Conservation (phyloP, 1,140 invertebrate species). For the Campoletis sonorensis region DNA sequence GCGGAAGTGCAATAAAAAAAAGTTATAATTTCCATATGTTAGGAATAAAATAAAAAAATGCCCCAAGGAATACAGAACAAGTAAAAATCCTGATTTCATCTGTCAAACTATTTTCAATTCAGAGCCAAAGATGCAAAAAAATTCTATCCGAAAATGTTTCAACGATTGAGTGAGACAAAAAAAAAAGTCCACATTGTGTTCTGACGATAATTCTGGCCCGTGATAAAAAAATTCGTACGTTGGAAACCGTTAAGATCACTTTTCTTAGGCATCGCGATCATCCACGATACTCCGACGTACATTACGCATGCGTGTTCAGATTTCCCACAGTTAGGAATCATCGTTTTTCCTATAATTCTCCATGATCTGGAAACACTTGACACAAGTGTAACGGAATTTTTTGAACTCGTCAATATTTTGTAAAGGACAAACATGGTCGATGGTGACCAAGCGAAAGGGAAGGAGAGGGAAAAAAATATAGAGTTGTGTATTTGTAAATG, state of each 20-base stretch:
- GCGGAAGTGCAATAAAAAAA: no score
- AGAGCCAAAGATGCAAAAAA: no score
- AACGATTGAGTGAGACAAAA: background rate
- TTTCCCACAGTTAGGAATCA: slow-evolving; percentile 28
- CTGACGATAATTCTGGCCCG: background rate
- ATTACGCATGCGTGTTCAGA: background rate
- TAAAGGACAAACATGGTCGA: background rate
- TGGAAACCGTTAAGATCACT: background rate
- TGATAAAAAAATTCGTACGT: background rate
- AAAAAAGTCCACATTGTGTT: background rate
- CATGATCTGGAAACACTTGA: slow-evolving; percentile 22
- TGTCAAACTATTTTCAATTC: no score
- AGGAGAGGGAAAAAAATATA: background rate
- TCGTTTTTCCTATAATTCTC: slow-evolving; percentile 3
- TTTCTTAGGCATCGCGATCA: background rate
- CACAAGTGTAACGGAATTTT: slow-evolving; percentile 19
- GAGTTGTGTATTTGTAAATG: background rate
- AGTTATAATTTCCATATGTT: no score
- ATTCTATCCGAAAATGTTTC: no score
- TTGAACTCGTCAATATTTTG: background rate
- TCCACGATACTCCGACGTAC: background rate
- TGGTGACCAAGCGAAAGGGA: slow-evolving; percentile 1
- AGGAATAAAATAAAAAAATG: background rate
- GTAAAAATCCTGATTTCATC: no score
- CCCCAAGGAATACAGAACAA: no score